phyloP scores from a whole-genome alignment of 2,797 vertebrate species.

The Liparis tanakae region DNA sequence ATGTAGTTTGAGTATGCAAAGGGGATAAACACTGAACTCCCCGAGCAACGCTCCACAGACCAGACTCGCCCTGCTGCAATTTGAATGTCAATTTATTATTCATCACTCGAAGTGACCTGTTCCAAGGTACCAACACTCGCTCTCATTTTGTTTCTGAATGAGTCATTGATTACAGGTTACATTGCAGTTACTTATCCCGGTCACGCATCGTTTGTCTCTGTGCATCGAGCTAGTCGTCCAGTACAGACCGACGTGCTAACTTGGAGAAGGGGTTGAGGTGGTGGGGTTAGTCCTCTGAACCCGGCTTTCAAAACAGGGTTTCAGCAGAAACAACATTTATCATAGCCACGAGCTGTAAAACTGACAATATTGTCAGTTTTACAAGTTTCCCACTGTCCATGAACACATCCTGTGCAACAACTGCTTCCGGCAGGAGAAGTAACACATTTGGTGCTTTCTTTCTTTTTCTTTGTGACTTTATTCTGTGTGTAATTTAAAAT shows the following conservation, averaged over 20 bases:
- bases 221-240: background rate
- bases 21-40: constrained; percentile 45
- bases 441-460: background rate
- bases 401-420: background rate
- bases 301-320: no score
- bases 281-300: no score
- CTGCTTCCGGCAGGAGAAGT: background rate
- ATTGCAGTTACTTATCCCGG: background rate
- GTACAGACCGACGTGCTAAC: no score
- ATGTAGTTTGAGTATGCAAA: constrained; percentile 37
- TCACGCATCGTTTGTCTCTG: background rate
- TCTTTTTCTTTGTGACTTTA: no score
- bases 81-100: no score
- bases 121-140: constrained; percentile 19
- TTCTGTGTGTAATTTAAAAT: no score
- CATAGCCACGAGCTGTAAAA: background rate
- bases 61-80: constrained; percentile 37
- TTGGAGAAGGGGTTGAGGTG: no score
- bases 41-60: constrained; percentile 35
- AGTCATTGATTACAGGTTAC: background rate
- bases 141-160: constrained; percentile 6
- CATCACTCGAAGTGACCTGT: constrained; percentile 37
- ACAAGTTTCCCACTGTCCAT: background rate
- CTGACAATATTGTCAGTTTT: background rate
- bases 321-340: background rate